phyloP scores from a whole-genome alignment of 2,113 vertebrate species.

The Campylorhamphus procurvoides region DNA sequence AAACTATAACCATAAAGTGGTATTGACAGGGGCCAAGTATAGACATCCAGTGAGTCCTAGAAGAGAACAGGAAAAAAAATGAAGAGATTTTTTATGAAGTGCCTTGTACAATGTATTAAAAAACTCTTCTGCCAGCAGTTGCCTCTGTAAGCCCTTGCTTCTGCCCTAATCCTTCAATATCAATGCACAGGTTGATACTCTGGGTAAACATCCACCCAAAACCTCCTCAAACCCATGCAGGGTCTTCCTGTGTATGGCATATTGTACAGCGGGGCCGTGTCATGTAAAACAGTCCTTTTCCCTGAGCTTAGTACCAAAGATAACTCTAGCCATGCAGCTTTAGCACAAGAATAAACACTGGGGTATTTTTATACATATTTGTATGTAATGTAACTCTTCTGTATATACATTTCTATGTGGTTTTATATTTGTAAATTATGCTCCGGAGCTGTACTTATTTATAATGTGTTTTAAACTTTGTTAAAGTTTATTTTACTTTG shows the following conservation, averaged over 20 bases:
- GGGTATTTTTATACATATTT: conserved; percentile 70
- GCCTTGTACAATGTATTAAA: conserved; percentile 64
- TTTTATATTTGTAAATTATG: conserved; percentile 81
- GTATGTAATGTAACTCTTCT: conserved; percentile 66
- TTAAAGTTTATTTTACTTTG: conserved; percentile 42
- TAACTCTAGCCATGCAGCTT: conserved; percentile 58
- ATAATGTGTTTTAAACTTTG: conserved; percentile 72
- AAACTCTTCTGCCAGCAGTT: conserved; percentile 13
- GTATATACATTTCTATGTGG: conserved; percentile 76
- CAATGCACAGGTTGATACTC: background rate
- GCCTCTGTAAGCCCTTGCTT: conserved; percentile 31
- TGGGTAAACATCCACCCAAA: background rate
- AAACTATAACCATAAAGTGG: background rate
- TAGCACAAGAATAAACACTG: conserved; percentile 50
- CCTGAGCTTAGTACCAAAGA: conserved; percentile 71
- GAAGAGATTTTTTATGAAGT: conserved; percentile 72
- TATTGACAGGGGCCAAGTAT: background rate
- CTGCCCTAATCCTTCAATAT: background rate
- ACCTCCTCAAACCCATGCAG: background rate
- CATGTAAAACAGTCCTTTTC: background rate
- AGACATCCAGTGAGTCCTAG: conserved; percentile 22
- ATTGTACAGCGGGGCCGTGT: background rate
- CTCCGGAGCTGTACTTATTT: conserved; percentile 78
- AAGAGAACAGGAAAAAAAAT: conserved; percentile 34
- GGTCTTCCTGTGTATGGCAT: background rate